These are phyloP conservation scores for Drosophila fungiperda DNA, from an alignment of 2,888 invertebrate species.

Conservation along the genomic window DNA sequence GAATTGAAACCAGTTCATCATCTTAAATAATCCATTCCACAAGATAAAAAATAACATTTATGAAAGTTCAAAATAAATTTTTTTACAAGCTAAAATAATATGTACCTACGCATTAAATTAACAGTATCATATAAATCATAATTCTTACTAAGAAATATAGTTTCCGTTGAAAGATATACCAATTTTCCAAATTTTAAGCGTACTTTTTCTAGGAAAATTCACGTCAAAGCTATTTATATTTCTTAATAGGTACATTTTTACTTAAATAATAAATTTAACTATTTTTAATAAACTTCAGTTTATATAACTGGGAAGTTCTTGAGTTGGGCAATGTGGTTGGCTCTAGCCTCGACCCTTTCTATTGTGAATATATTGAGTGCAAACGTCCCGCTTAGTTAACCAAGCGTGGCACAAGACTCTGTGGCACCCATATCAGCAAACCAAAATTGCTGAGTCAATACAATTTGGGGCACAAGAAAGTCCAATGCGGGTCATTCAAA, in stretches of 20 bases:
- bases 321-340: constrained; percentile 22
- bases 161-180: not conserved
- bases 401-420: constrained; percentile 49
- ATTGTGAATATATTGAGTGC: constrained; percentile 27
- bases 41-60: not conserved
- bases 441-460: constrained; percentile 70
- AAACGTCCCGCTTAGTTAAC: constrained; percentile 67
- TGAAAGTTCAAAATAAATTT: not conserved
- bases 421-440: constrained; percentile 62
- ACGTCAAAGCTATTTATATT: not conserved
- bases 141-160: too few species aligned
- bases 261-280: constrained; percentile 4
- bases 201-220: too few species aligned
- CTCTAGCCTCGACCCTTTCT: constrained; percentile 6
- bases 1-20: not conserved
- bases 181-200: not conserved
- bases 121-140: too few species aligned
- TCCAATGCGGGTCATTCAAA: constrained; percentile 56
- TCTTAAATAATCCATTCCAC: not conserved
- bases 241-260: not conserved
- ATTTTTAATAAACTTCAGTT: not conserved
- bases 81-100: not conserved
- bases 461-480: constrained; percentile 27
- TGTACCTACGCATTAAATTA: too few species aligned
- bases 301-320: not conserved